These are phyloP conservation scores for Caracal caracal DNA, from an alignment of 2,113 vertebrate genomes.

Conservation along the genomic window DNA sequence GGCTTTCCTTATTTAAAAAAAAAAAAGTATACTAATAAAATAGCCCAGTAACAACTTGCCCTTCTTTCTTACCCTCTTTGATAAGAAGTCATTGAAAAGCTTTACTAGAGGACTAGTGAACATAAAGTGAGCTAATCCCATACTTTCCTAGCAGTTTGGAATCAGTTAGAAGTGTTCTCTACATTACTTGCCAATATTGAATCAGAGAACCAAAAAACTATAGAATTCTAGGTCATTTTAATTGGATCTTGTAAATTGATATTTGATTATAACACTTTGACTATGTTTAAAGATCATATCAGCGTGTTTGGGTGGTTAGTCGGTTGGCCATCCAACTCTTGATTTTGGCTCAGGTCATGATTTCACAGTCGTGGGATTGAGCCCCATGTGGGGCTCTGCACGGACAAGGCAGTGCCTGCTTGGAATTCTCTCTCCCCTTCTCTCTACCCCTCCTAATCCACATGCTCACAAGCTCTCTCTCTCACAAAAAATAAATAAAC, in stretches of 20 bases:
- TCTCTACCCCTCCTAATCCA: no score
- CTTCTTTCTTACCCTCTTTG: conserved; percentile 17
- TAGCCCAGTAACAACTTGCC: neutral
- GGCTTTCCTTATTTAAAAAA: neutral
- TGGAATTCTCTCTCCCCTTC: no score
- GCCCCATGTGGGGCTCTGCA: no score
- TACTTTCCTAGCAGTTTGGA: neutral
- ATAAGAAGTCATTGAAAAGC: conserved; percentile 2
- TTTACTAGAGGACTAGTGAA: conserved; percentile 37
- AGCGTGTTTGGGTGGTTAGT: neutral
- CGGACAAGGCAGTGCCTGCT: no score
- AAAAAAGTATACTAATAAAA: conserved; percentile 47
- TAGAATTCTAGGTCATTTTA: conserved; percentile 7
- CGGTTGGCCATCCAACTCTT: no score
- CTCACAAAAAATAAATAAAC: no score
- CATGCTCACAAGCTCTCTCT: no score
- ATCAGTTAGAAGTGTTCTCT: conserved; percentile 9
- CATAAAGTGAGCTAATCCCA: neutral
- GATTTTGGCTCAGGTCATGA: no score
- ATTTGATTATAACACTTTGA: neutral
- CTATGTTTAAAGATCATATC: conserved; percentile 26
- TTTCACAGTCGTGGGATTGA: no score
- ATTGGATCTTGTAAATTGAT: neutral
- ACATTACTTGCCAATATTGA: neutral
- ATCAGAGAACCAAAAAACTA: conserved; percentile 17